phyloP scores from a whole-genome alignment of 2,888 invertebrate genomes.

The Xestobium rufovillosum region DNA sequence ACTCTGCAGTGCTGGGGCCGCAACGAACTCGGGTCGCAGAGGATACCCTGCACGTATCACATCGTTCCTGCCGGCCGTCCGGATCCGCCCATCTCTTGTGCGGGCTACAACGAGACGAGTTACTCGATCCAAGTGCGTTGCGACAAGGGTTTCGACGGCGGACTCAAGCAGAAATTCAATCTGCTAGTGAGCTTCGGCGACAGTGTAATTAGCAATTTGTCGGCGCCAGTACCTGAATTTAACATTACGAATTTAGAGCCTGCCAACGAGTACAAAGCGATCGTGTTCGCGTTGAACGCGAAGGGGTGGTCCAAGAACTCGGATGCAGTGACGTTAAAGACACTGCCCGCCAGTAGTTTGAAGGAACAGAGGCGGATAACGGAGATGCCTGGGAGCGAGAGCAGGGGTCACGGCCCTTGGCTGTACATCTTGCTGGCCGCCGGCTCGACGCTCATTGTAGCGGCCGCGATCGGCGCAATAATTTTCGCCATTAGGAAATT shows the following conservation, averaged over 20 bases:
- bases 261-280: conserved; percentile 42
- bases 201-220: conserved; percentile 39
- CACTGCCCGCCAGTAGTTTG: conserved; percentile 44
- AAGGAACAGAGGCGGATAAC: conserved; percentile 44
- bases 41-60: conserved; percentile 65
- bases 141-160: conserved; percentile 50
- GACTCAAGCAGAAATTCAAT: conserved; percentile 39
- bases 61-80: conserved; percentile 62
- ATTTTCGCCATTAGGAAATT: conserved; percentile 38
- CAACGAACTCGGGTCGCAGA: conserved; percentile 63
- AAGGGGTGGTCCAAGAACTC: conserved; percentile 48
- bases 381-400: conserved; percentile 28
- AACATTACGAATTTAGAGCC: conserved; percentile 46
- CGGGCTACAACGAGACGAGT: conserved; percentile 45
- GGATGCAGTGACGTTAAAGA: conserved; percentile 42
- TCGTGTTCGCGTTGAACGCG: conserved; percentile 60
- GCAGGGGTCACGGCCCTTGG: conserved; percentile 34
- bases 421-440: conserved; percentile 39
- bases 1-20: conserved; percentile 70
- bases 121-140: conserved; percentile 46
- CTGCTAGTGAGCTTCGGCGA: conserved; percentile 36
- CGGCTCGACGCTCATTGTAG: conserved; percentile 41
- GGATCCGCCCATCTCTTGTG: conserved; percentile 47
- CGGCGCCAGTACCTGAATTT: conserved; percentile 44
- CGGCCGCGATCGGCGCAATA: conserved; percentile 38